Percentiles rank a stretch among this genome's conserved stretches.
phyloP scores from a whole-genome alignment of 2,113 vertebrate genomes.

The Chascanopsetta lugubris region DNA sequence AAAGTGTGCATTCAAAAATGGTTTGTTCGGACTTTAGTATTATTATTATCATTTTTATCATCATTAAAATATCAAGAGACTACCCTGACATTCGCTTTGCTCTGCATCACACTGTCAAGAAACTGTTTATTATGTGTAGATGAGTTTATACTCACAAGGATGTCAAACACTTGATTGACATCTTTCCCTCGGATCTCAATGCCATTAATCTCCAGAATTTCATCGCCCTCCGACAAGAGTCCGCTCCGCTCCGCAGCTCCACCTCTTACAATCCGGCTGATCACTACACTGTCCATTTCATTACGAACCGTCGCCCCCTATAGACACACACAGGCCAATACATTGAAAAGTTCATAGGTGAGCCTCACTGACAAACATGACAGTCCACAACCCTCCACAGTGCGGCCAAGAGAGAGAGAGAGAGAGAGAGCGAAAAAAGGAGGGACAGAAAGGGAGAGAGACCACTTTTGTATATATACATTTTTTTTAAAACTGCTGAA shows the following conservation, averaged over 20 bases:
- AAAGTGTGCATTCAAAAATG: too few species aligned
- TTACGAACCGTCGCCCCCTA: constrained; percentile 98
- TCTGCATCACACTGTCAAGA: not conserved
- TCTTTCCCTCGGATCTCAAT: constrained; percentile 96
- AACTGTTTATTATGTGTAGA: not conserved
- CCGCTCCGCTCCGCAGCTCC: constrained; percentile 96
- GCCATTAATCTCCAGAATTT: constrained; percentile 96
- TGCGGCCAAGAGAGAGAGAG: too few species aligned
- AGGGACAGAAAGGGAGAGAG: too few species aligned
- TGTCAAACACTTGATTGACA: constrained; percentile 98
- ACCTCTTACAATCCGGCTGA: constrained; percentile 96
- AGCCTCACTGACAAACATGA: too few species aligned
- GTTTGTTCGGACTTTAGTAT: too few species aligned
- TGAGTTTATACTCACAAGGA: constrained; percentile 85
- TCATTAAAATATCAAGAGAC: too few species aligned
- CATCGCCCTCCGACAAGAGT: constrained; percentile 94
- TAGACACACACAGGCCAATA: not conserved
- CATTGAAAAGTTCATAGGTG: too few species aligned
- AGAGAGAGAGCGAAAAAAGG: too few species aligned
- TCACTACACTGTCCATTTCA: constrained; percentile 97
- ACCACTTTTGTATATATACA: too few species aligned
- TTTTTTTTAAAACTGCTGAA: too few species aligned
- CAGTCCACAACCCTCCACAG: too few species aligned
- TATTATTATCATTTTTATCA: not conserved
- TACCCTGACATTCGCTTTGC: too few species aligned